These are phyloP conservation scores for Caenorhabditis uteleia DNA, from an alignment of 2,888 invertebrate genomes.

Conservation along the genomic window DNA sequence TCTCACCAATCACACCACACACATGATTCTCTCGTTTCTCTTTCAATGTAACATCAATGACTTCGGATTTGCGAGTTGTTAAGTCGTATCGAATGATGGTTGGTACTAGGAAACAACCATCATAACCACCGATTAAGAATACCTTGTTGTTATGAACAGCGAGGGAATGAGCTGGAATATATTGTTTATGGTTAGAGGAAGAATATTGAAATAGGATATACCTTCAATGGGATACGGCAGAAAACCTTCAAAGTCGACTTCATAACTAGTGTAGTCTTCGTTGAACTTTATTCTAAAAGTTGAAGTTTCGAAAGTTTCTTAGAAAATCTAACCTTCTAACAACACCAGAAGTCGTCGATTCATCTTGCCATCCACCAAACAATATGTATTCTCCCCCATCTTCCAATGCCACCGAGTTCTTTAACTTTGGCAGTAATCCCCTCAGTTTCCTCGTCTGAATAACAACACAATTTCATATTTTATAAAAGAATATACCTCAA, in stretches of 20 bases:
- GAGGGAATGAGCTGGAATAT: constrained; percentile 10
- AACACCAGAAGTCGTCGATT: constrained; percentile 47
- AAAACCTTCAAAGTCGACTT: constrained; percentile 18
- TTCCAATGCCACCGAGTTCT: constrained; percentile 27
- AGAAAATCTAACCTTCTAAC: constrained; percentile 31
- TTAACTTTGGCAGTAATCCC: constrained; percentile 24
- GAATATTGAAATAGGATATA: neutral
- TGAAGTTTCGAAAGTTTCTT: too few relatives aligned
- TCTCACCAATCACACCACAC: constrained; percentile 24
- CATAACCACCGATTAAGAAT: constrained; percentile 49
- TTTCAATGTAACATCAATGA: constrained; percentile 14
- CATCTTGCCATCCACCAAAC: constrained; percentile 66
- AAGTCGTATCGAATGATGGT: constrained; percentile 45
- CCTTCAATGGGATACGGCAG: constrained; percentile 46
- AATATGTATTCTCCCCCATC: constrained; percentile 34
- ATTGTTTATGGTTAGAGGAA: too few relatives aligned
- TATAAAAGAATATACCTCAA: neutral
- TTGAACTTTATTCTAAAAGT: constrained; percentile 29
- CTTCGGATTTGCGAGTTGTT: constrained; percentile 19
- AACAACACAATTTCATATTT: neutral
- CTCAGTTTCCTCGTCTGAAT: neutral
- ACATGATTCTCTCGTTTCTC: constrained; percentile 58
- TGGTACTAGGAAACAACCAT: constrained; percentile 40
- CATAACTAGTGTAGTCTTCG: constrained; percentile 14
- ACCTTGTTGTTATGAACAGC: constrained; percentile 3